Percentiles rank a stretch among this genome's conserved stretches.
phyloP scores from a whole-genome alignment of 2,113 vertebrate species.

The Tursiops truncatus region DNA sequence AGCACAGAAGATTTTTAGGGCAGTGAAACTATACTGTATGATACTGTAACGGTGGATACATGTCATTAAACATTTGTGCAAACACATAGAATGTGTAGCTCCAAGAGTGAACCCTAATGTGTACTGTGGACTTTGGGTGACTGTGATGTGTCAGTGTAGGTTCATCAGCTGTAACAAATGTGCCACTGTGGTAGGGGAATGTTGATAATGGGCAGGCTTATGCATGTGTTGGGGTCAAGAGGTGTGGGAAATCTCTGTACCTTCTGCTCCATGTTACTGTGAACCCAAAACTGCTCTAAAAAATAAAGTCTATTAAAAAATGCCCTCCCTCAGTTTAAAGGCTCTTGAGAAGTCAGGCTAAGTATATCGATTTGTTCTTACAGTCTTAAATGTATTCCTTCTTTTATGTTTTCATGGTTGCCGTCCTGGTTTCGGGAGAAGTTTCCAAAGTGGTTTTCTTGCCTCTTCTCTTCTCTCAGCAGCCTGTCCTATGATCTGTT shows the following conservation, averaged over 20 bases:
- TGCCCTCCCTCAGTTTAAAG: background rate
- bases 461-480: background rate
- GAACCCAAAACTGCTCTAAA: background rate
- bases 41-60: background rate
- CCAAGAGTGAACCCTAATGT: background rate
- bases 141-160: background rate
- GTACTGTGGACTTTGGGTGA: background rate
- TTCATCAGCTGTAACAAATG: background rate
- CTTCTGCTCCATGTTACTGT: background rate
- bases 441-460: slow-evolving; percentile 1
- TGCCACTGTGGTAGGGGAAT: background rate
- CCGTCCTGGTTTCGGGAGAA: slow-evolving; percentile 7
- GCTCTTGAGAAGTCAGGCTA: background rate
- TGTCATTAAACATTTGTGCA: background rate
- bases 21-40: background rate
- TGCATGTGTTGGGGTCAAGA: background rate
- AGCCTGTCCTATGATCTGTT: slow-evolving; percentile 9
- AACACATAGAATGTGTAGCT: background rate
- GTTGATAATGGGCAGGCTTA: background rate
- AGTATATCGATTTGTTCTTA: background rate
- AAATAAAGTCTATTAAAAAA: background rate
- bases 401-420: background rate
- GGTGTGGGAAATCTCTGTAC: background rate
- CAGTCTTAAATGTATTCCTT: background rate
- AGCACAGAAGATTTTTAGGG: background rate